These are phyloP conservation scores for Carapus acus DNA, from an alignment of 2,797 vertebrate species.

Conservation along the genomic window DNA sequence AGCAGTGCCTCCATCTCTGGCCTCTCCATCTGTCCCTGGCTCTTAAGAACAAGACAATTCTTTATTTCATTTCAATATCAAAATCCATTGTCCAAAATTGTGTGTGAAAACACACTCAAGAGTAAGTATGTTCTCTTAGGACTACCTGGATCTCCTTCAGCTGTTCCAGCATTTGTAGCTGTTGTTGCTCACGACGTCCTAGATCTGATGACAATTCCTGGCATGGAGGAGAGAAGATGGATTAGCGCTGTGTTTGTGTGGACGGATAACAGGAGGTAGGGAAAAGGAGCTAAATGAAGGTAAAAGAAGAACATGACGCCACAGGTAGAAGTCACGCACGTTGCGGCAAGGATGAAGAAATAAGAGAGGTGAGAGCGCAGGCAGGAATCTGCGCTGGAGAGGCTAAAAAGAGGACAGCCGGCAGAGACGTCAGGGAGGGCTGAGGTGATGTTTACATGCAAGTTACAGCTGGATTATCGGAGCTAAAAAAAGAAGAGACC, in stretches of 20 bases:
- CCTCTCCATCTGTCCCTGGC: constrained; percentile 71
- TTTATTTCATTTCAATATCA: constrained; percentile 6
- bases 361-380: neutral
- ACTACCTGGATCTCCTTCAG: constrained; percentile 80
- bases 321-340: neutral
- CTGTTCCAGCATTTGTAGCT: constrained; percentile 81
- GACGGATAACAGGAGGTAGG: constrained; percentile 3
- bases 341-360: neutral
- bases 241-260: constrained; percentile 18
- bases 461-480: constrained; percentile 37
- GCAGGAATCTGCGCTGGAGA: neutral
- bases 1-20: constrained; percentile 75
- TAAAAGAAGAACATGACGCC: neutral
- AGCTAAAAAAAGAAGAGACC: constrained; percentile 18
- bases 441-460: constrained; percentile 29
- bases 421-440: constrained; percentile 25
- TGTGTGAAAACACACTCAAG: neutral
- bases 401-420: constrained; percentile 18
- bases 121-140: neutral
- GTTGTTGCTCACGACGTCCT: constrained; percentile 79
- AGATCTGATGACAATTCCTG: constrained; percentile 81
- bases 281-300: neutral
- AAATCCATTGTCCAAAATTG: constrained; percentile 2
- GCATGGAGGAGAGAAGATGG: constrained; percentile 25
- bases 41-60: constrained; percentile 48